phyloP scores from a whole-genome alignment of 2,113 vertebrate species.

The Phalacrocorax brasilianus region DNA sequence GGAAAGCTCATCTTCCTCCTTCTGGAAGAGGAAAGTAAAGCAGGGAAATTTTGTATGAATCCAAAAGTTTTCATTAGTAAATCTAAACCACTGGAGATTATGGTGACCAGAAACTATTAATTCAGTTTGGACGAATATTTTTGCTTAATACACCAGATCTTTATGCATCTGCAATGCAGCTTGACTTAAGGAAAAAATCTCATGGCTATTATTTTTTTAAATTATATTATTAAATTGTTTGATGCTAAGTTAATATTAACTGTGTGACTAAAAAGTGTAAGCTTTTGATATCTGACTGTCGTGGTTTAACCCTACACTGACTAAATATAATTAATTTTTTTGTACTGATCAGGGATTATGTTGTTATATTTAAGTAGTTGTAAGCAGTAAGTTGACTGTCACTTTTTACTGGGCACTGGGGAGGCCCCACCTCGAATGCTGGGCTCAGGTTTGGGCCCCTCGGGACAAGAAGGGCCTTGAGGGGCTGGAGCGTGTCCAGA shows the following conservation, averaged over 20 bases:
- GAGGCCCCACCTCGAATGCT: no score
- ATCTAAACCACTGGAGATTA: not conserved
- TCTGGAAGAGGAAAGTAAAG: not conserved
- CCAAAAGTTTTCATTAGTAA: not conserved
- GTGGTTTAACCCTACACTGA: not conserved
- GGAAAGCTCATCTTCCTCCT: not conserved
- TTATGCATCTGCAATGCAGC: not conserved
- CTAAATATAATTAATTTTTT: not conserved
- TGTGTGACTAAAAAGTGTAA: not conserved
- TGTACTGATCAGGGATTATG: not conserved
- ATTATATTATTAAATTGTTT: not conserved
- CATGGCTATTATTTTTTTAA: not conserved
- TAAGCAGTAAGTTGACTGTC: not conserved
- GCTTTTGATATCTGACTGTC: not conserved
- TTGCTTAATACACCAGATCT: not conserved
- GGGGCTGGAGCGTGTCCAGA: no score
- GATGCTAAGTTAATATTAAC: not conserved
- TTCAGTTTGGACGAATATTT: not conserved
- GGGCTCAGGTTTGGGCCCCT: no score
- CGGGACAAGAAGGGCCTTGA: no score
- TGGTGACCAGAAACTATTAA: not conserved
- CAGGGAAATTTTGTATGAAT: not conserved
- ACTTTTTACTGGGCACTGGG: no score
- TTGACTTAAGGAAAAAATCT: not conserved
- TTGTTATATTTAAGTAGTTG: not conserved